These are phyloP conservation scores for Heterodera schachtii DNA, from an alignment of 1,140 invertebrate species.

Conservation along the genomic window DNA sequence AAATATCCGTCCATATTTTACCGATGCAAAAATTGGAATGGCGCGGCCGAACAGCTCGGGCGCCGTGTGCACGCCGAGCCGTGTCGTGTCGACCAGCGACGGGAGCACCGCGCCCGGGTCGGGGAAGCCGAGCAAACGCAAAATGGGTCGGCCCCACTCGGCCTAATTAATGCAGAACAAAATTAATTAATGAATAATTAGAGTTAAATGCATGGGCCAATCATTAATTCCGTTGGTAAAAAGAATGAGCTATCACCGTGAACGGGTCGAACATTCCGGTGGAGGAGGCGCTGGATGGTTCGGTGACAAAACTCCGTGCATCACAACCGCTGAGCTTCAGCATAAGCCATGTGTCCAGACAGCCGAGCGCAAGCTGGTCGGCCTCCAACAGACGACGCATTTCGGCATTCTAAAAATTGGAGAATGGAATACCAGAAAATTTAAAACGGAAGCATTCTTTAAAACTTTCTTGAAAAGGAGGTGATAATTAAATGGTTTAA, in stretches of 20 bases:
- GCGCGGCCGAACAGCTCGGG: conserved; percentile 75
- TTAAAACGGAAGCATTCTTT: conserved; percentile 69
- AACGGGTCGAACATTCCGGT: conserved; percentile 93
- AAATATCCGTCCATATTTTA: conserved; percentile 69
- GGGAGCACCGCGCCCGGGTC: conserved; percentile 79
- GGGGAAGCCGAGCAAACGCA: conserved; percentile 76
- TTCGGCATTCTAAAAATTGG: conserved; percentile 68
- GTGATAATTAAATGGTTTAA: no score
- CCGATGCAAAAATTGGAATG: conserved; percentile 78
- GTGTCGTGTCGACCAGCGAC: conserved; percentile 71
- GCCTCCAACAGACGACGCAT: conserved; percentile 68
- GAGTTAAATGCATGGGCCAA: background rate
- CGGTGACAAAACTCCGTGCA: conserved; percentile 75
- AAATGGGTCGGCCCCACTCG: conserved; percentile 50
- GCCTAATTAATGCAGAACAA: conserved; percentile 16
- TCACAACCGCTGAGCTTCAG: conserved; percentile 72
- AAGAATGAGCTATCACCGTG: conserved; percentile 67
- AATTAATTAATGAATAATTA: conserved; percentile 25
- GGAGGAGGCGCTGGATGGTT: conserved; percentile 83
- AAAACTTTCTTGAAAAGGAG: no score
- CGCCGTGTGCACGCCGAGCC: conserved; percentile 52
- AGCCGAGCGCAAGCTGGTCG: conserved; percentile 80
- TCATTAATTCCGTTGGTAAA: background rate
- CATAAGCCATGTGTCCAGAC: conserved; percentile 88
- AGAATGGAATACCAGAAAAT: no score